Percentiles rank a stretch among this genome's conserved stretches.
phyloP scores from a whole-genome alignment of 2,113 vertebrate genomes.

The Serilophus lunatus region DNA sequence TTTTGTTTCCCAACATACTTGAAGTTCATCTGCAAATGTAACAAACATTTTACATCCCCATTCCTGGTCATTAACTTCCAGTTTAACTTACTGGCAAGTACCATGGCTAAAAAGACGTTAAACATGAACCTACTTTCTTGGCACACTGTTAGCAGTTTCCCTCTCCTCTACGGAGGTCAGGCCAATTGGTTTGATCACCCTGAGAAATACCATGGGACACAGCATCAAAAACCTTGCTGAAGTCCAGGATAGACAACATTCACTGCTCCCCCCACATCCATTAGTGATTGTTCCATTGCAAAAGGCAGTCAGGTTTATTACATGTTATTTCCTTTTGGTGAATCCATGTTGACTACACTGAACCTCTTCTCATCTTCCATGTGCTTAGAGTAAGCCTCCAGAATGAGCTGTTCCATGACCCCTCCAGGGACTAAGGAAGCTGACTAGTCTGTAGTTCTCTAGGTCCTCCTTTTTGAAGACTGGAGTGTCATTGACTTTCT shows the following conservation, averaged over 20 bases:
- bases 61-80: background rate
- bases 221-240: background rate
- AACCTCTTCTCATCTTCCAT: background rate
- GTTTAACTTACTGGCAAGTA: background rate
- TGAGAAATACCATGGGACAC: background rate
- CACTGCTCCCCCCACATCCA: background rate
- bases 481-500: background rate
- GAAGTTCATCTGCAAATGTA: background rate
- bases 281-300: background rate
- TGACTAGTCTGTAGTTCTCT: background rate
- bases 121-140: background rate
- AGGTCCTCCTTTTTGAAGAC: background rate
- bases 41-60: background rate
- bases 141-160: background rate
- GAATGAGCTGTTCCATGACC: background rate
- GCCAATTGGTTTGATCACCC: background rate
- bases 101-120: background rate
- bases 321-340: background rate
- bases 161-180: background rate
- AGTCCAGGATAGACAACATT: background rate
- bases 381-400: background rate
- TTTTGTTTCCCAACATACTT: background rate
- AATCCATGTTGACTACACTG: background rate
- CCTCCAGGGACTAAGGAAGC: background rate
- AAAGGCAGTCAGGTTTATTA: background rate